Evolutionary conservation across 2,113 vertebrate species (phyloP).

Genomic region (Cavia porcellus): DNA sequence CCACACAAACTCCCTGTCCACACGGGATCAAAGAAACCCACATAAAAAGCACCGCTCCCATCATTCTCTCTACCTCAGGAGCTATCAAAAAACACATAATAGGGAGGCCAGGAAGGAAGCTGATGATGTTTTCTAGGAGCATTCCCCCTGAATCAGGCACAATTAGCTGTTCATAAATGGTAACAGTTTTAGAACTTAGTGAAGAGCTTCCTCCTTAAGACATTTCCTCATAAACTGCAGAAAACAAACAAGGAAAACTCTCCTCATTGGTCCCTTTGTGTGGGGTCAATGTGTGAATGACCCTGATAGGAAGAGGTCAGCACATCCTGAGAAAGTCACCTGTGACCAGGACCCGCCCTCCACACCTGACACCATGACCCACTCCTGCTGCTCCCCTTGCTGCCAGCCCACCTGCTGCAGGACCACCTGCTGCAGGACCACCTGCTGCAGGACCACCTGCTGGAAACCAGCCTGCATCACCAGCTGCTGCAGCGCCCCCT

Average conservation of each 20-base stretch:
- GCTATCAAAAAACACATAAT: not conserved
- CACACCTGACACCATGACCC: not conserved
- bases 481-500: not conserved
- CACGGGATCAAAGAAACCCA: not conserved
- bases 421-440: constrained; percentile 40
- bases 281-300: not conserved
- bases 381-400: not conserved
- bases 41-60: not conserved
- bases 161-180: too few relatives aligned
- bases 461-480: not conserved
- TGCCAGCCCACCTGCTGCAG: not conserved
- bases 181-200: too few relatives aligned
- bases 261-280: not conserved
- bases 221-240: too few relatives aligned
- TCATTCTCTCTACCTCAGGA: not conserved
- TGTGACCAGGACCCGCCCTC: too few relatives aligned
- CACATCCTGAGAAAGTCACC: too few relatives aligned
- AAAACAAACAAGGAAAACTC: not conserved
- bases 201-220: too few relatives aligned
- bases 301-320: too few relatives aligned
- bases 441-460: constrained; percentile 10
- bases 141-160: too few relatives aligned
- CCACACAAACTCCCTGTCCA: not conserved
- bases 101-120: not conserved
- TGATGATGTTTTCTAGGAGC: not conserved